A percentile compares a stretch with the other conserved stretches of the same genome.
Evolutionary conservation across 1,140 invertebrate genomes (phyloP).

Genomic region (Oreohelix idahoensis): DNA sequence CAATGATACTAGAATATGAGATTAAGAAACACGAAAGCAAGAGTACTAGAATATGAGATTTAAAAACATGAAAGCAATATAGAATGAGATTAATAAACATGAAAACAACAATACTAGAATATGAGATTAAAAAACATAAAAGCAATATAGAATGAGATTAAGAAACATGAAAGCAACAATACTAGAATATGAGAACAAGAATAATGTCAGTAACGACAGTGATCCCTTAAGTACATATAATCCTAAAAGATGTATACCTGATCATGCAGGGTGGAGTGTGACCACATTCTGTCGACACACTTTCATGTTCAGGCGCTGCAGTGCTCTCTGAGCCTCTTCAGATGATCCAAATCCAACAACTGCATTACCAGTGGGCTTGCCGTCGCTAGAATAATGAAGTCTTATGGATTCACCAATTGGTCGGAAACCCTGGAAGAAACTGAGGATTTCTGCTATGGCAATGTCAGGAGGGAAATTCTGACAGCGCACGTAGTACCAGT

Average conservation of each 20-base stretch:
- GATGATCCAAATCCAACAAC: constrained; percentile 85
- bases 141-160: too few species aligned
- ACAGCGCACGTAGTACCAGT: constrained; percentile 51
- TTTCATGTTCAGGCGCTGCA: constrained; percentile 75
- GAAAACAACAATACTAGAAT: too few species aligned
- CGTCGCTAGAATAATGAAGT: constrained; percentile 59
- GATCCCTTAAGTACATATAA: too few species aligned
- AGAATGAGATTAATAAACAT: too few species aligned
- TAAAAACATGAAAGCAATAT: too few species aligned
- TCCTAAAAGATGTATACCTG: not conserved
- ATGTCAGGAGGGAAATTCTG: constrained; percentile 90
- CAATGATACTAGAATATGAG: too few species aligned
- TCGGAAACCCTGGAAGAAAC: constrained; percentile 80
- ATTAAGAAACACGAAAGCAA: too few species aligned
- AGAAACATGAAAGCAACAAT: too few species aligned
- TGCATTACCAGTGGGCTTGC: constrained; percentile 88
- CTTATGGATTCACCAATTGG: constrained; percentile 67
- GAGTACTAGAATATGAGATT: too few species aligned
- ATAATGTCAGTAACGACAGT: too few species aligned
- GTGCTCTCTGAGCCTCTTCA: constrained; percentile 83
- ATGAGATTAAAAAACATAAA: too few species aligned
- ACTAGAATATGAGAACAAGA: too few species aligned
- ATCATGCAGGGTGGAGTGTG: constrained; percentile 39
- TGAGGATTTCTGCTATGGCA: constrained; percentile 87
- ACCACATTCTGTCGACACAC: constrained; percentile 48